Conservation (phyloP, 1,140 invertebrate species). For the Calliphora vicina region DNA sequence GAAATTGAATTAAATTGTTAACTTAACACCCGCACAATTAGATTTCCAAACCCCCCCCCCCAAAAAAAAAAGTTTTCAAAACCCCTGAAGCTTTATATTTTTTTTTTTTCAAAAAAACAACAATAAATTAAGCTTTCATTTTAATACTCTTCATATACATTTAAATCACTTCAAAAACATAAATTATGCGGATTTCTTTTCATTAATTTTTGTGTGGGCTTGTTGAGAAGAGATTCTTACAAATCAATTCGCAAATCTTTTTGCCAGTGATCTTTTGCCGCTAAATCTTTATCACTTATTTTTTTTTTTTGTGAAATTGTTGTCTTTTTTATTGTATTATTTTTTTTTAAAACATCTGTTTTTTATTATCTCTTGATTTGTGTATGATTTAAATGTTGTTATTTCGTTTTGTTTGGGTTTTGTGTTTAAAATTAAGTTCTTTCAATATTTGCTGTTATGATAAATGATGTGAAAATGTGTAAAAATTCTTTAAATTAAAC, state of each 20-base stretch:
- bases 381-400: not conserved
- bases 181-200: not conserved
- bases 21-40: constrained; percentile 16
- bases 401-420: not conserved
- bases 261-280: not conserved
- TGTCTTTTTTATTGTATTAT: too few species aligned
- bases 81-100: too few species aligned
- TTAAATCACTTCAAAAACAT: too few species aligned
- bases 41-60: not conserved
- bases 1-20: constrained; percentile 25
- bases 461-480: constrained; percentile 1
- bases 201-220: not conserved
- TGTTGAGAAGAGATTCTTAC: not conserved
- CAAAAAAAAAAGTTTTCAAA: too few species aligned
- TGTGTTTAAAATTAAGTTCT: not conserved
- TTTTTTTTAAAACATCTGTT: not conserved
- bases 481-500: not conserved
- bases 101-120: not conserved
- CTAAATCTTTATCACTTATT: too few species aligned
- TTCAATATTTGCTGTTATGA: too few species aligned
- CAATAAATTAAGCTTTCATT: not conserved
- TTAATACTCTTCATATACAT: too few species aligned
- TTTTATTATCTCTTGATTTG: not conserved
- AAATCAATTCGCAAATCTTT: not conserved
- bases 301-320: too few species aligned